These are phyloP conservation scores for Petrosia ficiformis DNA, from an alignment of 37 sponge, comb jelly and placozoan species.

Conservation along the genomic window DNA sequence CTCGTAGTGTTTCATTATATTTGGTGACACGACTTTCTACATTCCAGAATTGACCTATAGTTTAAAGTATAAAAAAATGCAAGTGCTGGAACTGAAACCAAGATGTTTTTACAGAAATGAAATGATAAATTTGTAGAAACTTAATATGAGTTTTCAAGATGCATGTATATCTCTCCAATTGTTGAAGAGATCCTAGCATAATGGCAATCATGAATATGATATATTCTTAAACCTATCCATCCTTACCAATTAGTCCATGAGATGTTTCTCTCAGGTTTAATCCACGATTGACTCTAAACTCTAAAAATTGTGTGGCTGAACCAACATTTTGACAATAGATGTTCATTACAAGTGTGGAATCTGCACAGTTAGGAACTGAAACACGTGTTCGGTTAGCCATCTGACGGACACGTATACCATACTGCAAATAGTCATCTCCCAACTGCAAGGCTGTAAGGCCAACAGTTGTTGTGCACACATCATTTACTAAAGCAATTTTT, in stretches of 20 bases:
- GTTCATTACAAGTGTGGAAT: slow-evolving; percentile 21
- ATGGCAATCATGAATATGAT: too few species aligned
- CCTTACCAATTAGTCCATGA: slow-evolving; percentile 36
- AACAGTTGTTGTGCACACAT: slow-evolving; percentile 24
- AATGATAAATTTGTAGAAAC: too few species aligned
- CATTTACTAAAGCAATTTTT: slow-evolving; percentile 14
- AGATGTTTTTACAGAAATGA: too few species aligned
- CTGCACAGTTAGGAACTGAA: slow-evolving; percentile 55
- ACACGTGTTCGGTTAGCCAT: slow-evolving; percentile 12
- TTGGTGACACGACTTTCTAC: not conserved
- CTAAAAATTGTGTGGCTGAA: not conserved
- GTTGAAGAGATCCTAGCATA: too few species aligned
- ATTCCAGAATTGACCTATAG: slow-evolving; percentile 30
- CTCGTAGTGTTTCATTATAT: slow-evolving; percentile 10
- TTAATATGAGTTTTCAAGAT: not conserved
- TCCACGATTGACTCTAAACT: slow-evolving; percentile 21
- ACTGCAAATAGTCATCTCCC: not conserved
- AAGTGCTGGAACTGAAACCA: too few species aligned
- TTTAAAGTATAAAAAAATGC: not conserved
- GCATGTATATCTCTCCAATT: too few species aligned
- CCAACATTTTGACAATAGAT: slow-evolving; percentile 16
- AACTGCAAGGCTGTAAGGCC: not conserved
- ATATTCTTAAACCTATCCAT: too few species aligned
- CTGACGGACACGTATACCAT: slow-evolving; percentile 21
- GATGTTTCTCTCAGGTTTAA: slow-evolving; percentile 12